A percentile compares a stretch with the other conserved stretches of the same genome.
phyloP scores from a whole-genome alignment of 2,888 invertebrate genomes.

The Palloptera scutellata region DNA sequence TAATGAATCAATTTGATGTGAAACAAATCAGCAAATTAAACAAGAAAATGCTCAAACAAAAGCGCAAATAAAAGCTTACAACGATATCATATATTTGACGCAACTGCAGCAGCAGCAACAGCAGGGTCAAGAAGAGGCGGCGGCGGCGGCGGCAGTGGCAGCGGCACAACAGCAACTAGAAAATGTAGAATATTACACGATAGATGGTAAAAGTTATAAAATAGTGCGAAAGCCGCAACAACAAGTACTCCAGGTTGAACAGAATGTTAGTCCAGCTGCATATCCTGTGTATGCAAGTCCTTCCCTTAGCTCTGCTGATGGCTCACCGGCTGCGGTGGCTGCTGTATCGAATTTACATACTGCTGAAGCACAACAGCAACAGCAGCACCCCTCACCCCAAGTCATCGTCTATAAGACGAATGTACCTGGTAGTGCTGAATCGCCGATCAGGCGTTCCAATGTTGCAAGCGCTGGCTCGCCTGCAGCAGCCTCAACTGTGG shows the following conservation, averaged over 20 bases:
- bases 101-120: slow-evolving; percentile 59
- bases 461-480: slow-evolving; percentile 57
- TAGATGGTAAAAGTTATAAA: slow-evolving; percentile 56
- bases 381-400: slow-evolving; percentile 48
- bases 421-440: slow-evolving; percentile 43
- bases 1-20: slow-evolving; percentile 38
- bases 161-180: slow-evolving; percentile 47
- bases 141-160: slow-evolving; percentile 48
- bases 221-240: slow-evolving; percentile 51
- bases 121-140: slow-evolving; percentile 47
- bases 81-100: slow-evolving; percentile 69
- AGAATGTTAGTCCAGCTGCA: slow-evolving; percentile 50
- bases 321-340: slow-evolving; percentile 50
- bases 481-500: slow-evolving; percentile 67
- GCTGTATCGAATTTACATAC: slow-evolving; percentile 50
- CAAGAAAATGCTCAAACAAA: slow-evolving; percentile 72
- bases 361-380: slow-evolving; percentile 41
- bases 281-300: slow-evolving; percentile 88
- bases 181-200: slow-evolving; percentile 50
- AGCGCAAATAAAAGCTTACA: slow-evolving; percentile 80
- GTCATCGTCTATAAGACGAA: slow-evolving; percentile 60
- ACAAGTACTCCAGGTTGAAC: slow-evolving; percentile 41
- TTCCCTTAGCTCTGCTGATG: slow-evolving; percentile 58
- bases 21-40: slow-evolving; percentile 56
- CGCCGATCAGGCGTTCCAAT: slow-evolving; percentile 51